Conservation (phyloP, 1,140 invertebrate genomes). For the Homarus americanus region DNA sequence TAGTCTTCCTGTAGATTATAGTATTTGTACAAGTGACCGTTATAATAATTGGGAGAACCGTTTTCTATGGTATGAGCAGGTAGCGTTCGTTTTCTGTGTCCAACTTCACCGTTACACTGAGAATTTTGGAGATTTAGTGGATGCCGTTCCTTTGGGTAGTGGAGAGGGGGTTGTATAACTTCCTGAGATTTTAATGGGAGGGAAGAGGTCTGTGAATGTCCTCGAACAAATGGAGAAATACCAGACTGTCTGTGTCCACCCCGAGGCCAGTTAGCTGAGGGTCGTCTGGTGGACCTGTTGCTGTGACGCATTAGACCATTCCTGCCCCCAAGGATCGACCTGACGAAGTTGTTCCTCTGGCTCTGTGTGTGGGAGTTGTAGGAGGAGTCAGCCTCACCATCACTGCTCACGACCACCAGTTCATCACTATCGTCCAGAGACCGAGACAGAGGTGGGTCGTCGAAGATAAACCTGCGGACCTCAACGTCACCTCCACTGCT, state of each 20-base stretch:
- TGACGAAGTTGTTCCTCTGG: neutral
- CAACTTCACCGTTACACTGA: neutral
- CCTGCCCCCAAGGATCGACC: neutral
- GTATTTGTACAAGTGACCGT: neutral
- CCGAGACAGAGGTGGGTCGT: neutral
- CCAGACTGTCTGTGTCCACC: neutral
- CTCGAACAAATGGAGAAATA: neutral
- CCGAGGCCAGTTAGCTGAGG: neutral
- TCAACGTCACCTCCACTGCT: neutral
- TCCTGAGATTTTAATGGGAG: constrained; percentile 29
- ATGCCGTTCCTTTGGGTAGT: neutral
- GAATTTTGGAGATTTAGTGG: neutral
- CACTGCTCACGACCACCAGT: constrained; percentile 49
- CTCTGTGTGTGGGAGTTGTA: constrained; percentile 29
- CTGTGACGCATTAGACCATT: neutral
- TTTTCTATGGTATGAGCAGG: neutral
- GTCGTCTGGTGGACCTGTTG: neutral
- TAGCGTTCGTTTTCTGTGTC: constrained; percentile 27
- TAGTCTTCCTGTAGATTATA: neutral
- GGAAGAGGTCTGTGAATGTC: neutral
- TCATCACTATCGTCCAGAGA: constrained; percentile 59
- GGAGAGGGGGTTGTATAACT: neutral
- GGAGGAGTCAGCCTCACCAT: constrained; percentile 51
- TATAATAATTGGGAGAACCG: neutral
- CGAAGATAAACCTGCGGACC: neutral